Base-by-base conservation (phyloP, 2,888 invertebrate genomes). In the Meloe dianella region DNA sequence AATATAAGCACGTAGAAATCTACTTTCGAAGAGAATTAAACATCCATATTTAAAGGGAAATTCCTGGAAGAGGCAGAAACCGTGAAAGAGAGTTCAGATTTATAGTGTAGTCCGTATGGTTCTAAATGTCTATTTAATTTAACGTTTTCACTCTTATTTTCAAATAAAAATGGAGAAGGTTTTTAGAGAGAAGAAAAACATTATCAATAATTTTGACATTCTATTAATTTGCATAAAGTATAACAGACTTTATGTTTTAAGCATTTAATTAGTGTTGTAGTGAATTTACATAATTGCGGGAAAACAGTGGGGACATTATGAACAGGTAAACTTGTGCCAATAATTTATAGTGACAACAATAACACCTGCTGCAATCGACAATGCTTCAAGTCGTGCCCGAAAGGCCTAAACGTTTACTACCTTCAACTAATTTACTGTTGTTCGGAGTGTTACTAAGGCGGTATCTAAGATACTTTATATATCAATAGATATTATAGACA, bases 351-450 rank as follows among this genome's bases (percentile, higher is more conserved):
- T 80, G 82, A 82, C 83, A 82, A 81, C 81, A 81, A 82, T 81
- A 83, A 80, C 82, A 83, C 83, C 82, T 82, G 83, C 81, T 82
- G 81, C 83, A 79, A 81, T 82, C 80, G 81, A 80, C 81, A 78
- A 79, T 81, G 77, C 78, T 74, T 79, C 80, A 78, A 73, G 68
- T 71, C 72, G 69, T 73, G 72, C 73, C 72, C 72, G 61, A 69
- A 64, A 71, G 71, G 72, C 74, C 74, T 74, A 71, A 73, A 70
- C 72, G 72, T 71, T 73, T 72, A 69, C 70, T 70, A 67, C 70
- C 68, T 68, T 60, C 61, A 22, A 67, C 69, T 71, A 74, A 74
- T 73, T 74, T 73, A 73, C 69, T 68, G 68, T 66, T 72, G 71
- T 70, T 72, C 73, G 66, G 65, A 66, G 73, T 72, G 71, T 67